phyloP scores from a whole-genome alignment of 1,140 invertebrate genomes.

The Trypoxylus dichotomus region DNA sequence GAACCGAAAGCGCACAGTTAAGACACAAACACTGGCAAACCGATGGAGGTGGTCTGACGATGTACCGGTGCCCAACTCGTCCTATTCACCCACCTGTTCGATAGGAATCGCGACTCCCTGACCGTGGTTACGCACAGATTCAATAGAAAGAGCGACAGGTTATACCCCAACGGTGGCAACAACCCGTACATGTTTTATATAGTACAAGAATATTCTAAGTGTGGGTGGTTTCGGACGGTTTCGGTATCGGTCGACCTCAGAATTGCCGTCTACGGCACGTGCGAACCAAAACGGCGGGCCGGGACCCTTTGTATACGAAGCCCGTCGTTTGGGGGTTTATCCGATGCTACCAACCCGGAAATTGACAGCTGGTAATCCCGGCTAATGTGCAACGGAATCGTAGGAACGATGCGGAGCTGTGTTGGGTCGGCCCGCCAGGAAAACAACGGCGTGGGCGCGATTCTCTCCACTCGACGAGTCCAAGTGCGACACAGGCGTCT shows the following conservation, averaged over 20 bases:
- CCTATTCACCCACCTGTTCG: conserved; percentile 25
- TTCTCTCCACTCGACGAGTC: conserved; percentile 35
- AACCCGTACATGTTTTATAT: conserved; percentile 33
- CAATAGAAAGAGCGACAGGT: conserved; percentile 19
- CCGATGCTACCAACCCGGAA: conserved; percentile 12
- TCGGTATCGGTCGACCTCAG: conserved; percentile 16
- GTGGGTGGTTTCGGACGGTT: conserved; percentile 28
- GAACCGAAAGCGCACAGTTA: neutral
- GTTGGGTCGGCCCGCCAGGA: neutral
- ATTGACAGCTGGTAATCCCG: conserved; percentile 13
- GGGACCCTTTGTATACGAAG: neutral
- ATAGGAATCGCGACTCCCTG: conserved; percentile 19
- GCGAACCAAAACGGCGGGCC: neutral
- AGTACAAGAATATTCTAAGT: conserved; percentile 30
- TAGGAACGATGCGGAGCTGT: neutral
- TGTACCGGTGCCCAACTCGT: neutral
- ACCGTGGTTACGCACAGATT: conserved; percentile 28
- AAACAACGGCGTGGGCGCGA: conserved; percentile 33
- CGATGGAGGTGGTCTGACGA: neutral
- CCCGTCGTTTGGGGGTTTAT: neutral
- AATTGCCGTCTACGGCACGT: conserved; percentile 2
- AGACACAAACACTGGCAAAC: neutral
- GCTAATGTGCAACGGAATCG: conserved; percentile 14
- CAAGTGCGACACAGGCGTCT: conserved; percentile 38
- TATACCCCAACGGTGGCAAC: conserved; percentile 26